Evolutionary conservation across 23 tunicate species (phyloP), one percentile per base, ranked within the genome.

Genomic region (Diplosoma virens): DNA sequence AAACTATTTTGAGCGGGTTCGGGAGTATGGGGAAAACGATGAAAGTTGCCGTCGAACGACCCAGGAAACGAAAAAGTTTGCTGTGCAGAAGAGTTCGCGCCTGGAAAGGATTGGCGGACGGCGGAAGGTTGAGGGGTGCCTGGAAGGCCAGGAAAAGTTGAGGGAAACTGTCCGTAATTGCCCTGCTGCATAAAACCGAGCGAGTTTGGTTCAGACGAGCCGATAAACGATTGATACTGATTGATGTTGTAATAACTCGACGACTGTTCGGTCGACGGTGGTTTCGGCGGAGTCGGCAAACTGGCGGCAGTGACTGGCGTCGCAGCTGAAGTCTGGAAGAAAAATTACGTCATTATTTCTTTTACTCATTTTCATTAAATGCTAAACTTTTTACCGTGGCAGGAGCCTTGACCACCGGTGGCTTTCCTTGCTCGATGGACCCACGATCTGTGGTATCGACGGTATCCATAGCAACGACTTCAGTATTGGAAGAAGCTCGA

Each of bases 401-500:
- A 16, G 64, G 22, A 9, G 52, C 16, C 36, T 35, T 67, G n/a
- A 52, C 25, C 17, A 24, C 74, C 24, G 76, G 72, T 63, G 86
- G 70, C 58, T 87, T 73, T 54, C 84, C 84, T 54, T 80, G 84
- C 30, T 87, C 93, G 28, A 87, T 87, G 26, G 82, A 30, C 9
- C 93, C 93, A 18, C 82, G 66, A 66, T 87, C 93, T 0, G 71
- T 59, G 6, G 86, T 87, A 37, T 87, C 93, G 7, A 87, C 93
- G 6, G 93, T 87, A 33, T 87, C 93, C 93, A 87, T 87, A 31
- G 93, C 93, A 37, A 87, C 93, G n/a, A 80, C 93, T 66, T 87
- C 93, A 36, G 93, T 87, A 56, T 87, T 87, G 1, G 93, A 82
- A 1, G 86, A 80, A 33, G 47, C 82, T 14, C 84, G 81, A 32